A percentile compares a stretch with the other conserved stretches of the same genome.
These are phyloP conservation scores for Epirrhoe tristata DNA, from an alignment of 2,888 invertebrate species.

Conservation along the genomic window DNA sequence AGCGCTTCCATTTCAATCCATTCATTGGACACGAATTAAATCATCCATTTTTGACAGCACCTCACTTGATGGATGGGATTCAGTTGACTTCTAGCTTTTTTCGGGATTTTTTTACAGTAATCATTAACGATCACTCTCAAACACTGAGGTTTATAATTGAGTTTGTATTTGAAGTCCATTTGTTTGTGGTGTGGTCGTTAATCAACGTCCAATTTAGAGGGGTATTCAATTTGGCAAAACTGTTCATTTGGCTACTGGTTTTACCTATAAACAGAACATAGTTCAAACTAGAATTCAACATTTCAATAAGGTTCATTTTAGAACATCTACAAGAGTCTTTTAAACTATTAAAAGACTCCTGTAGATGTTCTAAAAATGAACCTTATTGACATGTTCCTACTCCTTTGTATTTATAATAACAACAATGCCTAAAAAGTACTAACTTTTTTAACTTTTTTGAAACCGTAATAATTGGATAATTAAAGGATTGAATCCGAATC, in stretches of 20 bases:
- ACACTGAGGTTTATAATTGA: constrained; percentile 1
- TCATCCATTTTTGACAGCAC: constrained; percentile 36
- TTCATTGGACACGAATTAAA: constrained; percentile 42
- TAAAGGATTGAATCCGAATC: too few species aligned
- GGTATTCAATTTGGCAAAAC: constrained; percentile 1
- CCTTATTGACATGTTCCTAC: too few species aligned
- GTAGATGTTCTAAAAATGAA: too few species aligned
- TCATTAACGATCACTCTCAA: constrained; percentile 12
- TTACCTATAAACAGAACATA: background rate
- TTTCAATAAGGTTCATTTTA: too few species aligned
- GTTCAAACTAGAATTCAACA: too few species aligned
- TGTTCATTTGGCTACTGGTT: background rate
- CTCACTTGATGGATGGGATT: constrained; percentile 34
- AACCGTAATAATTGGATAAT: too few species aligned
- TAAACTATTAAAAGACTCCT: too few species aligned
- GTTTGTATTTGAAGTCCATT: constrained; percentile 7
- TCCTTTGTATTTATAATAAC: too few species aligned
- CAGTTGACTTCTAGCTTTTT: constrained; percentile 16
- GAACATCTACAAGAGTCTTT: too few species aligned
- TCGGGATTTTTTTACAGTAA: constrained; percentile 2
- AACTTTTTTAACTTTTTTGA: too few species aligned
- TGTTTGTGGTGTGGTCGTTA: background rate
- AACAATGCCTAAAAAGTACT: too few species aligned
- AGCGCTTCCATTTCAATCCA: constrained; percentile 41
- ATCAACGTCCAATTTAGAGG: background rate